Evolutionary conservation across 2,797 vertebrate genomes (phyloP), one percentile per base, ranked within the genome.

Genomic region (Micrastur ruficollis): DNA sequence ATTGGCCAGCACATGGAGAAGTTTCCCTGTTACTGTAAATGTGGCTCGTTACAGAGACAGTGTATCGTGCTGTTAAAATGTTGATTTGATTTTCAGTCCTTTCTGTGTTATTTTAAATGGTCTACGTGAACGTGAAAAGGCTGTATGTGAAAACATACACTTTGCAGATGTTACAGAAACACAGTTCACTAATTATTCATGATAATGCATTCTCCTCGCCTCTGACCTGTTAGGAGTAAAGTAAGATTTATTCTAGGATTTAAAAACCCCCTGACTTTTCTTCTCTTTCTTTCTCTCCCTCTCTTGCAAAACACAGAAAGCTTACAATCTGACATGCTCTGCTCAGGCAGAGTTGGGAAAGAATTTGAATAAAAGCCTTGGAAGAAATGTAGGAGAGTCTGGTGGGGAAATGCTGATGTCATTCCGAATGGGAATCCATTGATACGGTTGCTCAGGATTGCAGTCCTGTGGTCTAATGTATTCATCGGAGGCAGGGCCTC

Each of bases 81-180:
- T 72, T 90, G 86, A 58, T 68, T 94, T 81, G 80, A 61, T 96
- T 96, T 96, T 71, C 79, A 86, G 10, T 71, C 49, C 53, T 78
- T 83, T 93, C 75, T 71, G 22, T 47, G 44, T 91, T 86, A 21
- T 55, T 59, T 83, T 90, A 72, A 78, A 76, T 36, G 61, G 23
- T 67, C 38, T 59, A 34, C 2, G 5, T 63, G 55, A 86, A 40
- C 1, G 34, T 40, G 42, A 70, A 90, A 75, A 89, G 40, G 29
- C 63, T 82, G 59, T n/a, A 25, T 58, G 29, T 79, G 55, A 78
- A 80, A 82, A 66, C 31, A 72, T 15, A 34, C 9, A 40, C 38
- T 94, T 65, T 27, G 47, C 70, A 89, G 53, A 84, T 71, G 25
- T 73, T 79, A 59, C 50, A 66, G 66, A 59, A 86, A 75, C 4